Base-by-base conservation (phyloP, 2,888 invertebrate species). In the Diaperis boleti region DNA sequence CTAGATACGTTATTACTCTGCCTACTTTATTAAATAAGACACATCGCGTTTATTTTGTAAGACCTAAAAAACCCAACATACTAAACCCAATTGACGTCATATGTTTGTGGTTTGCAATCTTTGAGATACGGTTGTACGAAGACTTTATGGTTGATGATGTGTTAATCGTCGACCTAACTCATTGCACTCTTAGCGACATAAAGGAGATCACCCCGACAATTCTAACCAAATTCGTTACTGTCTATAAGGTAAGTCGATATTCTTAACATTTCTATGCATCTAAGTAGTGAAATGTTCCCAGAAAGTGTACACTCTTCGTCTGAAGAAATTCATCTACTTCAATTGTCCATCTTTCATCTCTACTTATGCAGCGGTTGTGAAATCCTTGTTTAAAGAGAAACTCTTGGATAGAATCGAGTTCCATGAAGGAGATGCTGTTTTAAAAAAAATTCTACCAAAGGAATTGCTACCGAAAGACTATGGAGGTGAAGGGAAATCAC, bases 401-500 rank as follows among this genome's bases (percentile, higher is more conserved):
- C 7, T 42, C 10, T 42, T 42, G 6, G n/a, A 5, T 13, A 15
- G 42, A 42, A 4, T 22, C 4, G 22, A 22, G 7, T 22, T 74
- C 3, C 73, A 75, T 33, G 66, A 70, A 59, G 44, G 44, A 20
- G 15, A 45, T 8, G 60, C 63, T 14, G 42, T 60, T 7, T 31
- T 76, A 15, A 60, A 57, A n/a, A 57, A 71, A 33, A 60, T 64
- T 17, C 33, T 74, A 17, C 60, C 73, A n/a, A 65, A 65, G 33
- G 65, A 69, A 10, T 45, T 72, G 14, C 18, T 76, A 11, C 75
- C 75, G 4, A 57, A 59, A 37, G 74, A 76, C 17, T 75, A 73
- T 60, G 74, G 73, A 8, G 75, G 74, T 1, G 49, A 66, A 6
- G 69, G 69, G 54, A 66, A 41, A 18, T 65, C 87, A n/a, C 84